Base-by-base conservation (phyloP, 2,888 invertebrate species). In the Caradrina clavipalpis region DNA sequence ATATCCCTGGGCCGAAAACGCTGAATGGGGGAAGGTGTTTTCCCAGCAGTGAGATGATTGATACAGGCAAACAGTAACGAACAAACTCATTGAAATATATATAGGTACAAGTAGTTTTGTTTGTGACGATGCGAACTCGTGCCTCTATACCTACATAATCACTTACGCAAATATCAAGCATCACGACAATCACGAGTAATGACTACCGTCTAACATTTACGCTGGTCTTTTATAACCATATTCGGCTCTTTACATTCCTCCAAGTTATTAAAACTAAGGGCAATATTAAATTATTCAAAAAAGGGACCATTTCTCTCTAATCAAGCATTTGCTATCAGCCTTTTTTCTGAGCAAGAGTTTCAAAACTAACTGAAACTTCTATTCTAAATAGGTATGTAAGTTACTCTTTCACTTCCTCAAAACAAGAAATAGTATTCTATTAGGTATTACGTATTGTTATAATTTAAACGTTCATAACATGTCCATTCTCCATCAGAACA, bases 391-490 rank as follows among this genome's bases (percentile, higher is more conserved):
- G n/a, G 3, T 11, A 35, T 1, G 35, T 57, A 47, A 26, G 4
- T 39, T 42, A 19, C 45, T 45, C 21, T 55, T 55, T 69, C 59
- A 75, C 70, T 69, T 56, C 70, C 57, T 59, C 31, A 7, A 31
- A 39, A 51, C 15, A 56, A 42, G 54, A 50, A 54, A 69, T 42
- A n/a, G 21, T 54, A 62, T 51, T 64, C n/a, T 57, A 53, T 76
- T 42, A 42, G 13, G 15, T 42, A 7, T 45, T 65, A 70, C 59
- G 53, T 65, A 50, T 63, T 54, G 35, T 60, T 26, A 62, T 66
- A 73, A 77, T 69, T 64, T 64, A 57, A 49, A 11, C 50, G 63
- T 68, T 56, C 55, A 72, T 65, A 70, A 63, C 63, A 56, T 63
- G 62, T 51, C 39, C 69, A 63, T 76, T 76, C 62, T 66, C 66